These are phyloP conservation scores for Branchipolynoe longqiensis DNA, from an alignment of 2,888 invertebrate species.

Conservation along the genomic window DNA sequence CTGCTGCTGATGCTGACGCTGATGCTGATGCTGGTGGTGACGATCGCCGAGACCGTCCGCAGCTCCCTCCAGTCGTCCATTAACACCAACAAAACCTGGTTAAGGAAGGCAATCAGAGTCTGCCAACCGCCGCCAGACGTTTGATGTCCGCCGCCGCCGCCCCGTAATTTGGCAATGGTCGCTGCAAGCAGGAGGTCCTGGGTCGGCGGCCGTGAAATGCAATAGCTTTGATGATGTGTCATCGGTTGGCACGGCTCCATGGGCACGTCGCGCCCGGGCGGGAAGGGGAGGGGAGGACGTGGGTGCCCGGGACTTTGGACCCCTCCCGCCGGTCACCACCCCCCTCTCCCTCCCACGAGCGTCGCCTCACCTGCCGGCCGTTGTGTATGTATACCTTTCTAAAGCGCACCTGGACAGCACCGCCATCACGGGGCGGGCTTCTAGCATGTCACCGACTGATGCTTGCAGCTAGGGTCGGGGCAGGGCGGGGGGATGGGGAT, in stretches of 20 bases:
- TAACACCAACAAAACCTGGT: background rate
- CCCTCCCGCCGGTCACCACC: no score
- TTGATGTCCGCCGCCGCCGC: background rate
- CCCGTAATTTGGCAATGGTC: constrained; percentile 17
- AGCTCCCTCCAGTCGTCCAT: background rate
- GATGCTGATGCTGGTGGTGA: constrained; percentile 8
- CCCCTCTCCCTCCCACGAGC: no score
- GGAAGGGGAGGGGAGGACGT: no score
- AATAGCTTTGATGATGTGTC: constrained; percentile 33
- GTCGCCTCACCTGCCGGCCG: no score
- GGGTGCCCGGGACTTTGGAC: no score
- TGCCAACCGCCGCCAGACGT: background rate
- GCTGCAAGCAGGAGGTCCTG: constrained; percentile 9
- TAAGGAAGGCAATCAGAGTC: background rate
- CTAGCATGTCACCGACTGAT: background rate
- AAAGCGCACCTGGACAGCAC: no score
- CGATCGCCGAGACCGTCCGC: background rate
- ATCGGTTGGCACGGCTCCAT: background rate
- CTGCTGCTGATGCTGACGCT: constrained; percentile 16
- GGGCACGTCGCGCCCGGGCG: no score
- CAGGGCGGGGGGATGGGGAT: background rate
- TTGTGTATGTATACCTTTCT: no score
- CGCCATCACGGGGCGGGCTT: no score
- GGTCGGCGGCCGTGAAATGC: constrained; percentile 37
- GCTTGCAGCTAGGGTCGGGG: background rate